A percentile compares a stretch with the other conserved stretches of the same genome.
Conservation (phyloP, 1,140 invertebrate species). For the Drosophila nigromelanica region DNA sequence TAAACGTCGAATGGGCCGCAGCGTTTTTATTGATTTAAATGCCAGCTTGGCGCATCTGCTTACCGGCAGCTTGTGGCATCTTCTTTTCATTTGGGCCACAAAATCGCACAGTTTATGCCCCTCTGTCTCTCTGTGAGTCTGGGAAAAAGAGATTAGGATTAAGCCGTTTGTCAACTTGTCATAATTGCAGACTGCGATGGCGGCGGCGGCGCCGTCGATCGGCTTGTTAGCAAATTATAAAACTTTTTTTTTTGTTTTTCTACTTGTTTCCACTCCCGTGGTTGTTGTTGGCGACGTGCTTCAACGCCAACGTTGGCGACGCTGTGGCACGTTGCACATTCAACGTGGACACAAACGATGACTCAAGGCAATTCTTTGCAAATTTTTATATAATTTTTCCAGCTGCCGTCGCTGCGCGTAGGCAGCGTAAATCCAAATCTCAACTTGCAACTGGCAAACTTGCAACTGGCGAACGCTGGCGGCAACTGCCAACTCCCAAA, state of each 20-base stretch:
- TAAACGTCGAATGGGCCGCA: constrained; percentile 52
- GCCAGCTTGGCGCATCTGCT: constrained; percentile 32
- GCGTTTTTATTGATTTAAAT: constrained; percentile 79
- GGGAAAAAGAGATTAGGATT: constrained; percentile 73
- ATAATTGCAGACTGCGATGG: constrained; percentile 64
- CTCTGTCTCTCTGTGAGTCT: constrained; percentile 8
- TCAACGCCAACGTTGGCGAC: constrained; percentile 45
- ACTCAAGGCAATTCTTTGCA: constrained; percentile 78
- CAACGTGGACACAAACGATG: constrained; percentile 66
- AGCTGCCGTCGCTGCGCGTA: constrained; percentile 52
- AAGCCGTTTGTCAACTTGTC: constrained; percentile 82
- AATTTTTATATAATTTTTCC: constrained; percentile 67
- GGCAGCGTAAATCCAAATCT: constrained; percentile 56
- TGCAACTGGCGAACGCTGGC: constrained; percentile 22
- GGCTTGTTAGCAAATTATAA: constrained; percentile 75
- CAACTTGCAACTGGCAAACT: constrained; percentile 28
- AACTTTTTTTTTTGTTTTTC: constrained; percentile 39
- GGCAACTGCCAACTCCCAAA: constrained; percentile 51
- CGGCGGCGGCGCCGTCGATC: constrained; percentile 61
- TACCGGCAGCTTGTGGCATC: constrained; percentile 5
- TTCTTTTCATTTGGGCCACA: constrained; percentile 38
- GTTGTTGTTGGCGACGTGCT: constrained; percentile 20
- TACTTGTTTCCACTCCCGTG: not conserved
- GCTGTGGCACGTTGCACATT: constrained; percentile 43
- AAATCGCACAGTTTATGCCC: constrained; percentile 39